Evolutionary conservation across 2,113 vertebrate species (phyloP).

Genomic region (Perccottus glenii): DNA sequence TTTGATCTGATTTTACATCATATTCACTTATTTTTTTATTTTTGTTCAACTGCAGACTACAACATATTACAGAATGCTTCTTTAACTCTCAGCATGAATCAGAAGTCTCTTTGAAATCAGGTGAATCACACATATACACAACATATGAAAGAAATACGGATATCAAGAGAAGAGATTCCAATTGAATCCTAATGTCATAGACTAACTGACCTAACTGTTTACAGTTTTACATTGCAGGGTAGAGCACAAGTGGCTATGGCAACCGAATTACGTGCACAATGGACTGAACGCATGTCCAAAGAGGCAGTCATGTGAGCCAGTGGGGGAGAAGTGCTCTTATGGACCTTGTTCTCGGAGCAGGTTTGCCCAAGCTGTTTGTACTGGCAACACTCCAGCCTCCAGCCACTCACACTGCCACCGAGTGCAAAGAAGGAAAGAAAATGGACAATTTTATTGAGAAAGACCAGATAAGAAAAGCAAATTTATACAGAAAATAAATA

Average conservation of each 20-base stretch:
- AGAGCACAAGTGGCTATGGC: not conserved
- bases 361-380: constrained; percentile 72
- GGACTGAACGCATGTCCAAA: constrained; percentile 6
- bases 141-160: too few species aligned
- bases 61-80: too few species aligned
- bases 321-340: constrained; percentile 26
- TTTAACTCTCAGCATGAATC: too few species aligned
- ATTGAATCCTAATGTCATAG: too few species aligned
- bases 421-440: constrained; percentile 25
- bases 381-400: constrained; percentile 55
- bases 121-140: too few species aligned
- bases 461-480: constrained; percentile 43
- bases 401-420: constrained; percentile 42
- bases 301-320: constrained; percentile 14
- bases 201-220: too few species aligned
- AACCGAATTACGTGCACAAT: not conserved
- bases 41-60: too few species aligned
- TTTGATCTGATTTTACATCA: too few species aligned
- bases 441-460: constrained; percentile 27
- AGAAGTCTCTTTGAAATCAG: too few species aligned
- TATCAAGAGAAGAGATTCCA: too few species aligned
- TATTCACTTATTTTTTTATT: too few species aligned
- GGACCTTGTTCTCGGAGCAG: constrained; percentile 56
- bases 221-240: too few species aligned
- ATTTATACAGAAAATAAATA: constrained; percentile 17